phyloP scores from a whole-genome alignment of 2,113 vertebrate species.

The Bungarus multicinctus region DNA sequence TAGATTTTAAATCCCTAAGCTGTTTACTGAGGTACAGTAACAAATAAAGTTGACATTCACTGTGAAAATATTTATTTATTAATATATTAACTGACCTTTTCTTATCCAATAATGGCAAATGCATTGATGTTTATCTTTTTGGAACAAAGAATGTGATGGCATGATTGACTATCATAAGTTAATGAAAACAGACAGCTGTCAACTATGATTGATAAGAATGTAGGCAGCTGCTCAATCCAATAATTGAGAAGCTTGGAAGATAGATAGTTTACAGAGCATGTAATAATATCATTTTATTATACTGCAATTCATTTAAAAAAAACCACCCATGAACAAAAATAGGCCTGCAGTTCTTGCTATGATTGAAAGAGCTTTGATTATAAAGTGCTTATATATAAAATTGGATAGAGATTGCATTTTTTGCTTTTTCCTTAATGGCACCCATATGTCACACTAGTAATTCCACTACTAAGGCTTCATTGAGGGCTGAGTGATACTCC shows the following conservation, averaged over 20 bases:
- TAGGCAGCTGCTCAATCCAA: not conserved
- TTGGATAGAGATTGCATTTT: not conserved
- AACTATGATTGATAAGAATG: not conserved
- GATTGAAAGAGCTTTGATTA: not conserved
- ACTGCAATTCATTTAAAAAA: not conserved
- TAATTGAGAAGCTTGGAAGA: constrained; percentile 1
- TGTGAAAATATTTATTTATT: not conserved
- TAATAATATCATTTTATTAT: not conserved
- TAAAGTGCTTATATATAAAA: not conserved
- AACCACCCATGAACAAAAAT: not conserved
- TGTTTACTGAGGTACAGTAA: not conserved
- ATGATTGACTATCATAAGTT: constrained; percentile 12
- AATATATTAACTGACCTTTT: not conserved
- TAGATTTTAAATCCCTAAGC: not conserved
- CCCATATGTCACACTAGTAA: not conserved
- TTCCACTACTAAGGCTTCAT: not conserved
- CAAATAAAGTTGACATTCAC: constrained; percentile 17
- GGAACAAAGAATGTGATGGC: not conserved
- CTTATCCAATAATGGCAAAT: constrained; percentile 2
- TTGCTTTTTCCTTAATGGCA: not conserved
- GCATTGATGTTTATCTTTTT: not conserved
- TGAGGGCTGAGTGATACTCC: not conserved
- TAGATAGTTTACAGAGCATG: not conserved
- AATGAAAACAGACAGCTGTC: constrained; percentile 22
- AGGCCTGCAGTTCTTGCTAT: not conserved